Conservation (phyloP, 2,113 vertebrate species). For the Neodontobutis hainanensis region DNA sequence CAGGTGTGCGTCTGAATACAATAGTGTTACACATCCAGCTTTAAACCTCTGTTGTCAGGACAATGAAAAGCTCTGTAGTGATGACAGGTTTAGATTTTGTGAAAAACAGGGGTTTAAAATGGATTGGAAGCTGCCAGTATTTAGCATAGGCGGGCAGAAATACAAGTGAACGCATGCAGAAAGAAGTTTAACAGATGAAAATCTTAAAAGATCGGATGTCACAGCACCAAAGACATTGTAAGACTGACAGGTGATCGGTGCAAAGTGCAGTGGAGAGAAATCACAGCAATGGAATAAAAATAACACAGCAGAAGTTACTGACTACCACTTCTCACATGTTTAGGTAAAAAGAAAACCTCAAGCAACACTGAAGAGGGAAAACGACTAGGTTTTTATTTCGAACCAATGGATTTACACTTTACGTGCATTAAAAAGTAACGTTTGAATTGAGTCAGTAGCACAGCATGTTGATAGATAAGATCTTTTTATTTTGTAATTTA, state of each 20-base stretch:
- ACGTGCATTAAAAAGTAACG: no score
- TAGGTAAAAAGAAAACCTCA: no score
- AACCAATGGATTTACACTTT: no score
- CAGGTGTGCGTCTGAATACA: background rate
- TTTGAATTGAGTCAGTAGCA: no score
- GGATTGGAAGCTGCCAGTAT: background rate
- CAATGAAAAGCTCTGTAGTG: background rate
- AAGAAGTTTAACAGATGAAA: background rate
- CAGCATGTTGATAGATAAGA: no score
- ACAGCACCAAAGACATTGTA: background rate
- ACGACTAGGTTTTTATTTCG: no score
- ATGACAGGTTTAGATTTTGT: background rate
- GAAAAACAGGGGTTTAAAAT: background rate
- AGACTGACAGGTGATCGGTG: constrained; percentile 31
- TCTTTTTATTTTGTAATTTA: no score
- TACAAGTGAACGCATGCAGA: background rate
- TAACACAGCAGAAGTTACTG: constrained; percentile 14
- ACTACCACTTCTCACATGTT: background rate
- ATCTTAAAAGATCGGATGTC: background rate
- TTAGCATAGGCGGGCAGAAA: no score
- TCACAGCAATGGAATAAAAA: constrained; percentile 28
- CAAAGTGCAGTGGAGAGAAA: constrained; percentile 22
- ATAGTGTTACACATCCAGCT: background rate
- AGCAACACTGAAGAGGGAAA: no score
- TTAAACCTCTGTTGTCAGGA: background rate